A percentile compares a stretch with the other conserved stretches of the same genome.
phyloP scores from a whole-genome alignment of 1,140 invertebrate genomes.

The Rhagoletis zephyria region DNA sequence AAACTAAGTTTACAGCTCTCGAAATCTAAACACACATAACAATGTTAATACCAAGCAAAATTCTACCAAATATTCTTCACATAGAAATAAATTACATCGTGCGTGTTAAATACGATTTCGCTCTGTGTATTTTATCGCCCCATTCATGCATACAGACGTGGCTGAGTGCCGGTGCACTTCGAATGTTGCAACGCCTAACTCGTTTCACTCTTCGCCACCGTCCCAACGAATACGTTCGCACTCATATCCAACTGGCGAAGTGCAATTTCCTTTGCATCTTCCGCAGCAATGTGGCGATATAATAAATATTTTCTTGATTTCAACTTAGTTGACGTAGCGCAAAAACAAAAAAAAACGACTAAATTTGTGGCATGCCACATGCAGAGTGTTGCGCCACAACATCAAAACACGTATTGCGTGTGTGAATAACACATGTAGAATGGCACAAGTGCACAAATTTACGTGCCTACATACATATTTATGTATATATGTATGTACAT shows the following conservation, averaged over 20 bases:
- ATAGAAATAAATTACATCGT: too few relatives aligned
- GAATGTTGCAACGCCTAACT: constrained; percentile 49
- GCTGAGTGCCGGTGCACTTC: constrained; percentile 47
- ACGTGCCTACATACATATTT: background rate
- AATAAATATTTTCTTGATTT: constrained; percentile 52
- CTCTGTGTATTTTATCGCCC: constrained; percentile 27
- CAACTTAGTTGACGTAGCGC: constrained; percentile 27
- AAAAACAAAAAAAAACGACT: constrained; percentile 35
- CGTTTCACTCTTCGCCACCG: background rate
- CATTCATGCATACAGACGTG: constrained; percentile 40
- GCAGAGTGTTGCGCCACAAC: constrained; percentile 43
- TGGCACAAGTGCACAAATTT: constrained; percentile 1
- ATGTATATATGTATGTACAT: background rate
- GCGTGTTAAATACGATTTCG: background rate
- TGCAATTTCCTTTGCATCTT: constrained; percentile 50
- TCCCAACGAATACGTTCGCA: background rate
- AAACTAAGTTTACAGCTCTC: too few relatives aligned
- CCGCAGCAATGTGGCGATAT: constrained; percentile 48
- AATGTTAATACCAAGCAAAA: too few relatives aligned
- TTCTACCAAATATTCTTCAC: too few relatives aligned
- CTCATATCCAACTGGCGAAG: constrained; percentile 26
- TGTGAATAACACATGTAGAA: background rate
- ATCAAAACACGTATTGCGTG: constrained; percentile 9
- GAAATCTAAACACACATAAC: too few relatives aligned
- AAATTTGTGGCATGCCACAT: constrained; percentile 50